Conservation (phyloP, 2,113 vertebrate species). For the Todiramphus chloris region DNA sequence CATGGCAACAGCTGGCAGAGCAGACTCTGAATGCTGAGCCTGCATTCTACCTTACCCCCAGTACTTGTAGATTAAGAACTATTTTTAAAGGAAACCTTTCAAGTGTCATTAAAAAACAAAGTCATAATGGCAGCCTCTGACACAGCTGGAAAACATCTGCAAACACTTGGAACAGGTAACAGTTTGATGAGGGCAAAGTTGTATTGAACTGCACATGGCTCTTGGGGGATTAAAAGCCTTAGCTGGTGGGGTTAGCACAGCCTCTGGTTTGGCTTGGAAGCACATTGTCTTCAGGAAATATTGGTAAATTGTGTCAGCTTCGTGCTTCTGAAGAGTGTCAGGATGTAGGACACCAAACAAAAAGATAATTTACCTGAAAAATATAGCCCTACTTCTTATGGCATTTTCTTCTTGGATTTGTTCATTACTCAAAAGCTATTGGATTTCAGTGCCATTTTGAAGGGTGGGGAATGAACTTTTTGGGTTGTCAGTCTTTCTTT, state of each 20-base stretch:
- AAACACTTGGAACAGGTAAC: slow-evolving; percentile 50
- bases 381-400: neutral
- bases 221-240: neutral
- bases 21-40: neutral
- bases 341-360: neutral
- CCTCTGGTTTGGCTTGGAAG: slow-evolving; percentile 17
- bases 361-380: neutral
- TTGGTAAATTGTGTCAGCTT: neutral
- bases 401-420: neutral
- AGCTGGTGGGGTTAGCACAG: neutral
- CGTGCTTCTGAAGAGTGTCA: neutral
- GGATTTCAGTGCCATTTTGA: neutral
- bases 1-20: neutral
- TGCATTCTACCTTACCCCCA: neutral
- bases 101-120: slow-evolving; percentile 11
- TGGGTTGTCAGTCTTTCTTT: neutral
- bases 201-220: neutral
- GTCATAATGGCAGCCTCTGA: slow-evolving; percentile 2
- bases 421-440: neutral
- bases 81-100: slow-evolving; percentile 31
- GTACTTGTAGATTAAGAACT: neutral
- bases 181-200: slow-evolving; percentile 36
- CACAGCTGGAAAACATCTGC: slow-evolving; percentile 52
- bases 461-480: neutral
- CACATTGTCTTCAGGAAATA: neutral